These are phyloP conservation scores for Xyrichtys novacula DNA, from an alignment of 2,797 vertebrate genomes.

Conservation along the genomic window DNA sequence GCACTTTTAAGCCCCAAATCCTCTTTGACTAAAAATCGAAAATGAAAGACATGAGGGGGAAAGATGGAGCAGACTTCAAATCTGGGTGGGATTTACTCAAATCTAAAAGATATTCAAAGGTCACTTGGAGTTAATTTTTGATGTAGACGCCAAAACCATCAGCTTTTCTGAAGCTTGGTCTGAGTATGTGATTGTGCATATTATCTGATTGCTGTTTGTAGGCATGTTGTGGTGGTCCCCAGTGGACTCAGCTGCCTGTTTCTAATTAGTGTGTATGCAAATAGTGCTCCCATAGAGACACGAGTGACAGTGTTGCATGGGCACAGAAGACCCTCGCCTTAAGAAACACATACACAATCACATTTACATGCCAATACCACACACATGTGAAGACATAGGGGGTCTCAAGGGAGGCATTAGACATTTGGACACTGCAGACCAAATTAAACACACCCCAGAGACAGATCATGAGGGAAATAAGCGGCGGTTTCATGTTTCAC, in stretches of 20 bases:
- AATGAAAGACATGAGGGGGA: slow-evolving; percentile 31
- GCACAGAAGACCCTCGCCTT: slow-evolving; percentile 32
- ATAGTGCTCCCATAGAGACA: slow-evolving; percentile 43
- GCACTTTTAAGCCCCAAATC: slow-evolving; percentile 65
- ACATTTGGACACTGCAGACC: slow-evolving; percentile 42
- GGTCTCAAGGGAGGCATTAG: slow-evolving; percentile 37
- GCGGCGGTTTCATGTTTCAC: slow-evolving; percentile 12
- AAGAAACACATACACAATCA: slow-evolving; percentile 16
- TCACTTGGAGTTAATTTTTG: slow-evolving; percentile 31
- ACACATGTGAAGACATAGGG: neutral
- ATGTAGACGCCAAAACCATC: slow-evolving; percentile 14
- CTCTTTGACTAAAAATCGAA: slow-evolving; percentile 60
- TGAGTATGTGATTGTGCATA: slow-evolving; percentile 16
- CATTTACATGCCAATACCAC: slow-evolving; percentile 8
- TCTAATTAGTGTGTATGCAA: slow-evolving; percentile 61
- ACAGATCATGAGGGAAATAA: slow-evolving; percentile 21
- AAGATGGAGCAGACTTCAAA: slow-evolving; percentile 41
- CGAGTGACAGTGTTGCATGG: slow-evolving; percentile 35
- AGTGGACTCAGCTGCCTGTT: slow-evolving; percentile 51
- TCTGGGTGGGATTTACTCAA: slow-evolving; percentile 37
- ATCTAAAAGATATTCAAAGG: slow-evolving; percentile 36
- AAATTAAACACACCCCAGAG: slow-evolving; percentile 55
- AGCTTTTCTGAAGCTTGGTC: slow-evolving; percentile 16
- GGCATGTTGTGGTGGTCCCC: slow-evolving; percentile 43
- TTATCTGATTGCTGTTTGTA: slow-evolving; percentile 39